A percentile compares a stretch with the other conserved stretches of the same genome.
Conservation (phyloP, 2,797 vertebrate genomes). For the Fratercula arctica region DNA sequence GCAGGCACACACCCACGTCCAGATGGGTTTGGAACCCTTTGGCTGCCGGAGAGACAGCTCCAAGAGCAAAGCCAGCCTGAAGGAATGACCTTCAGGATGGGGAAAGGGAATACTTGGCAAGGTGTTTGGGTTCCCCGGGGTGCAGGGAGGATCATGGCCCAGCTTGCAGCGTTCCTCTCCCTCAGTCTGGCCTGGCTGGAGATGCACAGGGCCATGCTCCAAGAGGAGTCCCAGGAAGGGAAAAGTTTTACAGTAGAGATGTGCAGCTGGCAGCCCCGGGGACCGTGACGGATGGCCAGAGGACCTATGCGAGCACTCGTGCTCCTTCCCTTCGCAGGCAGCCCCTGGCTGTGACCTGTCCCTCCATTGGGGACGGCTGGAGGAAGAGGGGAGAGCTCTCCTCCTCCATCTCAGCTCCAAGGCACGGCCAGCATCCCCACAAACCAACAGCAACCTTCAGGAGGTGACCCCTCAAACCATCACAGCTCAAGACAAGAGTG, state of each 20-base stretch:
- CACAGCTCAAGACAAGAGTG: neutral
- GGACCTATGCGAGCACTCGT: neutral
- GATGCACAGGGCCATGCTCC: neutral
- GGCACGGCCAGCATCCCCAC: accelerated
- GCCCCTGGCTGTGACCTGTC: no score
- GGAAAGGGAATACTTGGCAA: neutral
- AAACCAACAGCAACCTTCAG: neutral
- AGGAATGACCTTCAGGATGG: neutral
- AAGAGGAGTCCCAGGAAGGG: neutral
- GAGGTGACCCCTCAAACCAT: neutral
- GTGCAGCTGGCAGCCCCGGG: neutral
- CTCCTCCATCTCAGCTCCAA: neutral
- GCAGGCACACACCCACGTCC: neutral
- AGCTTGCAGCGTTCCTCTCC: neutral
- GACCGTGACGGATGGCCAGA: accelerated
- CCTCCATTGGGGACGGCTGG: neutral
- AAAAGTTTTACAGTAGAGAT: neutral
- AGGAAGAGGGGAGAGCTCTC: neutral
- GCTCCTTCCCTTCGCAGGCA: neutral
- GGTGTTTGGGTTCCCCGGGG: neutral
- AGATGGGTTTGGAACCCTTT: neutral
- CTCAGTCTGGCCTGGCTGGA: neutral
- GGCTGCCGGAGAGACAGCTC: neutral
- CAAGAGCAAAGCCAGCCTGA: accelerated
- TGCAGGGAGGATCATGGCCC: neutral